These are phyloP conservation scores for Drusus annulatus DNA, from an alignment of 1,140 invertebrate genomes.

Conservation along the genomic window DNA sequence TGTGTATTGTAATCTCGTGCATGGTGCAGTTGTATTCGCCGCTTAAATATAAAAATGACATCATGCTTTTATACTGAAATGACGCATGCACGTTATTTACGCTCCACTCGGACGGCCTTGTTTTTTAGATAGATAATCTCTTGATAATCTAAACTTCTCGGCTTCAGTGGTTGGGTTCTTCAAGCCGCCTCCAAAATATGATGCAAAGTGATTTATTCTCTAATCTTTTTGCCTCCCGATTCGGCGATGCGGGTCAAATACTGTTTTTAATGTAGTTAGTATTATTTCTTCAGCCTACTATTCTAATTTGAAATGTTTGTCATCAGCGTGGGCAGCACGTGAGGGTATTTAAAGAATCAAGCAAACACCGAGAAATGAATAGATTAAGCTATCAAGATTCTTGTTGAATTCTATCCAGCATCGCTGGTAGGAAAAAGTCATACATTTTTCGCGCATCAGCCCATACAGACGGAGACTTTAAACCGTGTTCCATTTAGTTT, in stretches of 20 bases:
- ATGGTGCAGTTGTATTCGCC: neutral
- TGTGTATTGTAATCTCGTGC: conserved; percentile 7
- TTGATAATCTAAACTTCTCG: neutral
- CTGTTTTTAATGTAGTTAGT: neutral
- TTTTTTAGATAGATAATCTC: too few species aligned
- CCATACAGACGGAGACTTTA: too few species aligned
- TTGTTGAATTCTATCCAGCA: too few species aligned
- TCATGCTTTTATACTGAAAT: conserved; percentile 41
- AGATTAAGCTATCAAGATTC: too few species aligned
- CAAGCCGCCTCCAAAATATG: neutral
- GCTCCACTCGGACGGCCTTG: conserved; percentile 1
- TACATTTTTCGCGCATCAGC: too few species aligned
- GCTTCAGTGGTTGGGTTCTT: neutral
- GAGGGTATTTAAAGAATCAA: too few species aligned
- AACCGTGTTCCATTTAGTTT: too few species aligned
- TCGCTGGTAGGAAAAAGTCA: too few species aligned
- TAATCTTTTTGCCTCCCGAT: neutral
- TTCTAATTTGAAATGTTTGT: too few species aligned
- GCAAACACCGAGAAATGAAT: too few species aligned
- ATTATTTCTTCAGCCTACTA: neutral
- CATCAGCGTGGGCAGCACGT: too few species aligned
- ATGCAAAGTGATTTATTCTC: neutral
- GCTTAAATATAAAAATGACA: conserved; percentile 44
- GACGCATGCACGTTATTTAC: conserved; percentile 10
- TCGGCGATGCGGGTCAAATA: conserved; percentile 5